These are phyloP conservation scores for Indicator maculatus DNA, from an alignment of 2,113 vertebrate species.

Conservation along the genomic window DNA sequence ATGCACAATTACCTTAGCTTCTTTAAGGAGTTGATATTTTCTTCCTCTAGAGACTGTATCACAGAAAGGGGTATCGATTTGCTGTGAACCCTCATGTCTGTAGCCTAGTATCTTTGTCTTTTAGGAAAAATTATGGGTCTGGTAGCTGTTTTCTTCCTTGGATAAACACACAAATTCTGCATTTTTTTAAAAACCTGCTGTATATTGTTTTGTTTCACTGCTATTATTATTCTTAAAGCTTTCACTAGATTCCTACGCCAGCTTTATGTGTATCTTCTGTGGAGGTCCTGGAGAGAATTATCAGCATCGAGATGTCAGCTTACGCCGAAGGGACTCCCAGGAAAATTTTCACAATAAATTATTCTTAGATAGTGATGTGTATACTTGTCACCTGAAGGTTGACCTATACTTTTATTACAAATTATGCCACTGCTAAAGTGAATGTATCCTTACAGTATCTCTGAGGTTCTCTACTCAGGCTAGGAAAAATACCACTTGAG, in stretches of 20 bases:
- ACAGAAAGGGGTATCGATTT: background rate
- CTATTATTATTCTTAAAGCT: background rate
- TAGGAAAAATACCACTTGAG: background rate
- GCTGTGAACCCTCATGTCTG: background rate
- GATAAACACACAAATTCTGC: background rate
- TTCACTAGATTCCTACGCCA: background rate
- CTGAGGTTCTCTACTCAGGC: background rate
- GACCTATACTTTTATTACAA: background rate
- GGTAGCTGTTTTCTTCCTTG: background rate
- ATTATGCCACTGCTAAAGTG: background rate
- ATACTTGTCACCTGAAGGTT: background rate
- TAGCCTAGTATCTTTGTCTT: background rate
- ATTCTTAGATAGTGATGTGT: background rate
- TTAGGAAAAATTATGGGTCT: background rate
- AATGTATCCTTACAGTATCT: background rate
- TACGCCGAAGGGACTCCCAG: background rate
- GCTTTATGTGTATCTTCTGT: background rate
- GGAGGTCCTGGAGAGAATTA: background rate
- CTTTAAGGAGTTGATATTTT: background rate
- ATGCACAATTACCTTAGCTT: background rate
- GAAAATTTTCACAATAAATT: background rate
- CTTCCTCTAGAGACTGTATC: background rate
- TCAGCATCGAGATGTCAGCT: background rate
- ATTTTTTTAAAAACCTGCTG: background rate
- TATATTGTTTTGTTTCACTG: background rate